Evolutionary conservation across 2,797 vertebrate genomes (phyloP), one percentile per base, ranked within the genome.

Genomic region (Sebastolobus altivelis): DNA sequence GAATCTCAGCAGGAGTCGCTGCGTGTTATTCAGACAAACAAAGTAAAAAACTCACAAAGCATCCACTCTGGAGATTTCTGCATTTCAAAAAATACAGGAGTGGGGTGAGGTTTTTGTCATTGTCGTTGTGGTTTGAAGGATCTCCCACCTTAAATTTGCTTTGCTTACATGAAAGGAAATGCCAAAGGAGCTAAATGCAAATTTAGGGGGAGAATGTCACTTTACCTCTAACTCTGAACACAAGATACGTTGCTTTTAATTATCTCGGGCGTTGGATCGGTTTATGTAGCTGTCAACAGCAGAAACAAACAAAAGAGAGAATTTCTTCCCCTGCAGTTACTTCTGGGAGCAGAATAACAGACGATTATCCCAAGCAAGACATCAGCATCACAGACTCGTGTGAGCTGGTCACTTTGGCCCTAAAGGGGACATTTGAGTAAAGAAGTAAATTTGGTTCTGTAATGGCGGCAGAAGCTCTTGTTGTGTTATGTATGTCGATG

Each of bases 161-260:
- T 76, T 70, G 61, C 72, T 71, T 11, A 84, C 84, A 83, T 88
- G 76, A 88, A 90, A 87, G 72, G 13, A 77, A 80, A 66, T 69
- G 33, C 63, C 69, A 60, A 38, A 8, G 38, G 40, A 78, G 27
- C 35, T 63, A 70, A 82, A 89, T 79, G 77, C 66, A 83, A 81
- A 84, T 77, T 60, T 79, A 58, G 54, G 5, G 5, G 5, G 38
- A 37, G 8, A 71, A 58, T 82, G 75, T 80, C 75, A 79, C 56
- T 71, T 82, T 54, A 79, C 43, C 33, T 80, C 13, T 33, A 59
- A 55, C 60, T 78, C 25, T 70, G 65, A 87, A 87, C 79, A 38
- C 13, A 69, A 61, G 66, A 79, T 72, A 56, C 22, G 22, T 22
- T 79, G 69, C 54, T 87, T 84, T 88, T 55, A 76, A 87, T 85